Evolutionary conservation across 2,888 invertebrate species (phyloP).

Genomic region (Agrochola circellaris): DNA sequence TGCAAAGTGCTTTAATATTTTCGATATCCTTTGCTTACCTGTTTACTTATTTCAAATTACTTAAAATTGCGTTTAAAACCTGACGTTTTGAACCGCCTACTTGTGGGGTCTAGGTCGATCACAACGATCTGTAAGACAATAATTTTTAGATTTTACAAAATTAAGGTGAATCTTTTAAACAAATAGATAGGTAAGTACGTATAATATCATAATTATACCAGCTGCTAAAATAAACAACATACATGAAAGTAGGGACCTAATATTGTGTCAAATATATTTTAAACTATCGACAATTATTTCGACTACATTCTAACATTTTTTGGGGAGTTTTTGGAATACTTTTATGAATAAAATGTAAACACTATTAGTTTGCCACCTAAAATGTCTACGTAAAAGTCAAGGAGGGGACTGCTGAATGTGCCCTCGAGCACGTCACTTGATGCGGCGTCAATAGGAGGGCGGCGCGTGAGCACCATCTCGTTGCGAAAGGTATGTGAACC

Average conservation of each 20-base stretch:
- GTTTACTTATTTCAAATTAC: neutral
- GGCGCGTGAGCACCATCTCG: conserved; percentile 84
- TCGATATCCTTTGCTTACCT: neutral
- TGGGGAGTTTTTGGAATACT: neutral
- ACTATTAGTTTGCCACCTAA: conserved; percentile 3
- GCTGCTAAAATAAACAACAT: neutral
- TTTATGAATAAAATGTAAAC: neutral
- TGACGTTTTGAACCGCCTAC: conserved; percentile 2
- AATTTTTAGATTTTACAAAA: neutral
- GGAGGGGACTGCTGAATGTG: conserved; percentile 59
- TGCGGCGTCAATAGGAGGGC: conserved; percentile 76
- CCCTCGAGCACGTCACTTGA: conserved; percentile 71
- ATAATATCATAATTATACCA: neutral
- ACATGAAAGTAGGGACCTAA: neutral
- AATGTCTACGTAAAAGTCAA: conserved; percentile 13
- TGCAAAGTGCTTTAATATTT: neutral
- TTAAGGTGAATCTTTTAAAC: neutral
- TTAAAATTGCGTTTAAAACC: neutral
- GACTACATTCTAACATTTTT: neutral
- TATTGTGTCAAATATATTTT: neutral
- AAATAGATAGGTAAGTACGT: neutral
- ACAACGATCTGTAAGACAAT: neutral
- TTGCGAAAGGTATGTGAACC: conserved; percentile 88
- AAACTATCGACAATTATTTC: neutral
- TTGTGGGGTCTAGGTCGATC: neutral